Conservation (phyloP, 1,140 invertebrate species). For the Battus philenor region DNA sequence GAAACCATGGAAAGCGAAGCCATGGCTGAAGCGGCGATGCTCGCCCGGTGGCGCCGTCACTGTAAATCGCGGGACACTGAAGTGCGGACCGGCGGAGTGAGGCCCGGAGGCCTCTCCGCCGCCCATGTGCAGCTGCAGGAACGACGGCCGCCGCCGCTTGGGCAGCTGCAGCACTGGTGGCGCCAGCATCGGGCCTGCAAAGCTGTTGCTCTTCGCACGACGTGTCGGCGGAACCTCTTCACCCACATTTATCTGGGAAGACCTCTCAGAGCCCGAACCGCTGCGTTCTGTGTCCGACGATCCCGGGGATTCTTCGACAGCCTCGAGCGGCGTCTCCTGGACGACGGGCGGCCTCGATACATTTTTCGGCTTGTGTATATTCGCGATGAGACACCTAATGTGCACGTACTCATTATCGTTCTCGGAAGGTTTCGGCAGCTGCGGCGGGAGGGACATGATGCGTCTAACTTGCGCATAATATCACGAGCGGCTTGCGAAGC, state of each 20-base stretch:
- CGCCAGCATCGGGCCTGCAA: slow-evolving; percentile 52
- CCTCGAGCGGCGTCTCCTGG: slow-evolving; percentile 34
- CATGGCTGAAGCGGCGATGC: slow-evolving; percentile 66
- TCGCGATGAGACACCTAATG: slow-evolving; percentile 68
- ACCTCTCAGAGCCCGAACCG: slow-evolving; percentile 25
- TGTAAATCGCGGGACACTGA: slow-evolving; percentile 69
- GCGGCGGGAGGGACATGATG: slow-evolving; percentile 51
- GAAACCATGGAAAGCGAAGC: slow-evolving; percentile 70
- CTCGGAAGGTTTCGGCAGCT: slow-evolving; percentile 31
- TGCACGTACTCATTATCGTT: slow-evolving; percentile 59
- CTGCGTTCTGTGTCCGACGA: slow-evolving; percentile 46
- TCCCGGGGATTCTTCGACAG: slow-evolving; percentile 47
- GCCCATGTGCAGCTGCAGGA: slow-evolving; percentile 57
- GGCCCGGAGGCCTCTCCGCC: slow-evolving; percentile 40
- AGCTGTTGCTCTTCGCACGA: slow-evolving; percentile 69
- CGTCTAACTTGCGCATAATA: slow-evolving; percentile 46
- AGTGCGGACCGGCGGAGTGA: slow-evolving; percentile 54
- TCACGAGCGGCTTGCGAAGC: slow-evolving; percentile 37
- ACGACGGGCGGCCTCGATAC: slow-evolving; percentile 57
- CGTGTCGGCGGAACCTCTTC: slow-evolving; percentile 32
- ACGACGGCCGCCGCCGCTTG: slow-evolving; percentile 57
- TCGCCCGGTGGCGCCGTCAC: slow-evolving; percentile 71
- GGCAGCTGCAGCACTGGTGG: slow-evolving; percentile 34
- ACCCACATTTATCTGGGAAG: slow-evolving; percentile 19
- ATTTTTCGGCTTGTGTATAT: slow-evolving; percentile 69